Percentiles rank a stretch among this genome's conserved stretches.
Evolutionary conservation across 2,888 invertebrate species (phyloP).

Genomic region (Orthonevra nobilis): DNA sequence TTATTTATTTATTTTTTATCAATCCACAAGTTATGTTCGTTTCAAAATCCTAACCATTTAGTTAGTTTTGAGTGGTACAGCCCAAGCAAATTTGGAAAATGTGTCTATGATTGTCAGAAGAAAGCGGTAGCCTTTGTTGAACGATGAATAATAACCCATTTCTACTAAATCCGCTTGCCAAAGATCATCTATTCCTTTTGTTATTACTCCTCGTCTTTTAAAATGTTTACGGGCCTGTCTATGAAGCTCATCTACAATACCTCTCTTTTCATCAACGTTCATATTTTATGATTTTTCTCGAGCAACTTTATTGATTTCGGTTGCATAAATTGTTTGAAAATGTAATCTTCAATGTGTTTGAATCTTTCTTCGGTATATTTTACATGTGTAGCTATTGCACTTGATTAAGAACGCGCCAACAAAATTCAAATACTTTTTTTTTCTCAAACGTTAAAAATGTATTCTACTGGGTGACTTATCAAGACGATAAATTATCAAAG

Average conservation of each 20-base stretch:
- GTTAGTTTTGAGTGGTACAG: slow-evolving; percentile 50
- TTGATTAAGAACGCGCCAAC: too few relatives aligned
- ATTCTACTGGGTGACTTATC: too few relatives aligned
- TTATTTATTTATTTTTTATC: too few relatives aligned
- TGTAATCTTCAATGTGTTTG: slow-evolving; percentile 10
- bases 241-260: slow-evolving; percentile 75
- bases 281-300: slow-evolving; percentile 14
- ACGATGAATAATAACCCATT: slow-evolving; percentile 73
- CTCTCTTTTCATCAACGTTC: slow-evolving; percentile 46
- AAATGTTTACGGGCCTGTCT: slow-evolving; percentile 76
- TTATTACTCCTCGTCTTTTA: slow-evolving; percentile 74
- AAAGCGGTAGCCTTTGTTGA: slow-evolving; percentile 75
- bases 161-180: slow-evolving; percentile 80
- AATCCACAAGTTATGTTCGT: too few relatives aligned
- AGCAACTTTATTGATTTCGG: slow-evolving; percentile 1
- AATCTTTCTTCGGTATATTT: slow-evolving; percentile 9
- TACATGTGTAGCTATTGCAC: too few relatives aligned
- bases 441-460: too few relatives aligned
- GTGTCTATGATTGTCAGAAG: slow-evolving; percentile 77
- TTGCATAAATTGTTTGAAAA: slow-evolving; percentile 6
- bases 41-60: too few relatives aligned
- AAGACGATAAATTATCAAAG: too few relatives aligned
- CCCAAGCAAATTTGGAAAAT: slow-evolving; percentile 78
- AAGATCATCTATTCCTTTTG: slow-evolving; percentile 77
- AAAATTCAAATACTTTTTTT: too few relatives aligned